Evolutionary conservation across 2,888 invertebrate genomes (phyloP).

Genomic region (Meiosimyza decipiens): DNA sequence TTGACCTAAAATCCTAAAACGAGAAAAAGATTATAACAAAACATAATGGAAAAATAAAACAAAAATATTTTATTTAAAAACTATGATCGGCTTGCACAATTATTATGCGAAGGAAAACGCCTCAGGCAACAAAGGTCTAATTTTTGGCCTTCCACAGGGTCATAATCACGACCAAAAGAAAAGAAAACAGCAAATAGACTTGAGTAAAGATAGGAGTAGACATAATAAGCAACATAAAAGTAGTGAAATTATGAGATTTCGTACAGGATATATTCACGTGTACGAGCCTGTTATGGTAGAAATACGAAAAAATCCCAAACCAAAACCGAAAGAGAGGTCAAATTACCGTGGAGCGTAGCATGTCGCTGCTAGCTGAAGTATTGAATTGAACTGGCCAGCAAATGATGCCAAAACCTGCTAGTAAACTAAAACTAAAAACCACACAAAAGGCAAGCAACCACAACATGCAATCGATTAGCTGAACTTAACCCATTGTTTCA

Average conservation of each 20-base stretch:
- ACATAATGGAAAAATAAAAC: slow-evolving; percentile 3
- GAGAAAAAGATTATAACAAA: slow-evolving; percentile 13
- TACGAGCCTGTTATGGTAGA: not conserved
- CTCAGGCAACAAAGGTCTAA: too few relatives aligned
- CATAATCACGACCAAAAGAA: not conserved
- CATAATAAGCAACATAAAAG: slow-evolving; percentile 8
- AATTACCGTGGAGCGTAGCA: not conserved
- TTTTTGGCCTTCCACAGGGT: not conserved
- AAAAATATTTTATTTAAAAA: not conserved
- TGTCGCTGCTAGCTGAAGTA: not conserved
- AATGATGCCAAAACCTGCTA: too few relatives aligned
- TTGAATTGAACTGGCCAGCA: not conserved
- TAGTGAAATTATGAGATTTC: slow-evolving; percentile 24
- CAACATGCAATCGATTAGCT: too few relatives aligned
- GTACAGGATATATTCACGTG: not conserved
- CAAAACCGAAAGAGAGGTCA: not conserved
- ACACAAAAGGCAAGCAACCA: too few relatives aligned
- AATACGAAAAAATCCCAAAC: not conserved
- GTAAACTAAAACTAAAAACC: too few relatives aligned
- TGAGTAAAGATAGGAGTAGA: not conserved
- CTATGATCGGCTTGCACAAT: not conserved
- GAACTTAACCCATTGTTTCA: too few relatives aligned
- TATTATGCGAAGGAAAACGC: too few relatives aligned
- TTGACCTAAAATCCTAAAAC: slow-evolving; percentile 26
- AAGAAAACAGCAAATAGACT: not conserved